Base-by-base conservation (phyloP, 2,888 invertebrate genomes). In the Isotomurus palustris region DNA sequence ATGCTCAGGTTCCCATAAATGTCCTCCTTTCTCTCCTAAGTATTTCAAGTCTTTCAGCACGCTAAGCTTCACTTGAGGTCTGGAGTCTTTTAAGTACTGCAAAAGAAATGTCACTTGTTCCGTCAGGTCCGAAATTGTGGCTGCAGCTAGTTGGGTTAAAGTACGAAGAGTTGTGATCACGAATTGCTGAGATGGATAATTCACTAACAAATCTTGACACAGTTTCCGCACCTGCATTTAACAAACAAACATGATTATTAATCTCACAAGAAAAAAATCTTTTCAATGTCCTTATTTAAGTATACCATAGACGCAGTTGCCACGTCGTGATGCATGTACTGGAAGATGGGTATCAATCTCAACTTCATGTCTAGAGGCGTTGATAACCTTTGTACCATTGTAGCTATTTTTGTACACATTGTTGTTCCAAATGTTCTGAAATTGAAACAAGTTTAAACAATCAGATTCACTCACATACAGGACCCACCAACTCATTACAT, bases 321-420 rank as follows among this genome's bases (percentile, higher is more conserved):
- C 72, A 81, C 78, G 73, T 84, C 91, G 72, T 94, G 94, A 76
- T 94, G 91, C 84, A 95, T 95, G 72, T 94, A 89, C 68, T 91
- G 86, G 55, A 96, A 78, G 43, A 95, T 90, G 0, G 92, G 87
- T 54, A 96, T 91, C 5, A 96, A 80, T 72, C 90, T 86, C 24
- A 94, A 79, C 75, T 96, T 91, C 79, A 93, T 87, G 56, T 91
- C 89, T 3, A 92, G 88, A 0, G 94, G 92, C 0, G 94, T 93
- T 53, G 91, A 88, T 71, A 93, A 84, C 38, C 91, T 89, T 73
- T 90, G 87, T 67, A 96, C 92, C 93, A 95, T 95, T 69, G 91
- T 88, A 0, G 92, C 89, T 53, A 97, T 85, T 76, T 94, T 94
- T 68, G 90, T 90, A 74, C 93, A 94, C 86, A 96, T 92, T 58